Conservation (phyloP, 1,140 invertebrate species). For the Nomia melanderi region DNA sequence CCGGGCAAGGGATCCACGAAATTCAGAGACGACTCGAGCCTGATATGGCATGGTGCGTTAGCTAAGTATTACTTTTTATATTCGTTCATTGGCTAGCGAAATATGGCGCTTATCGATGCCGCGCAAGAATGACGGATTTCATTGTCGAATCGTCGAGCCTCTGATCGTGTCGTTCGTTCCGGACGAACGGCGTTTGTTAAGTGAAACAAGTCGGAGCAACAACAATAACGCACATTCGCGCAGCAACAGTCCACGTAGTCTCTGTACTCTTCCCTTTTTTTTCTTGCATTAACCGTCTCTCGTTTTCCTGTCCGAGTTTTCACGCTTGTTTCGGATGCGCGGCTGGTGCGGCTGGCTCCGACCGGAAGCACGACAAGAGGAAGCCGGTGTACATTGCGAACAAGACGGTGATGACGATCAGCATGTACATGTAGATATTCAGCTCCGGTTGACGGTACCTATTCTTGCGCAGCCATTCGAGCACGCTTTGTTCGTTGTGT, state of each 20-base stretch:
- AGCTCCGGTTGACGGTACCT: slow-evolving; percentile 95
- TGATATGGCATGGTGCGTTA: not conserved
- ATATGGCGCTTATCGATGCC: not conserved
- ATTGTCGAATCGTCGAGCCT: slow-evolving; percentile 27
- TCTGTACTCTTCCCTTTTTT: slow-evolving; percentile 26
- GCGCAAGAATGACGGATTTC: not conserved
- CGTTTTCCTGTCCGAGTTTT: slow-evolving; percentile 55
- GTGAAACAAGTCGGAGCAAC: slow-evolving; percentile 46
- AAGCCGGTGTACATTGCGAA: slow-evolving; percentile 96
- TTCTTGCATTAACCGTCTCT: slow-evolving; percentile 3
- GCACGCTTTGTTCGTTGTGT: slow-evolving; percentile 91
- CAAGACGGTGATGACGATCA: slow-evolving; percentile 91
- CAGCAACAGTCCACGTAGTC: slow-evolving; percentile 45
- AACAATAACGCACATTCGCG: slow-evolving; percentile 42
- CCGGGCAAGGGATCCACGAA: not conserved
- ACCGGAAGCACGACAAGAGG: slow-evolving; percentile 93
- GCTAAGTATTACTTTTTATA: not conserved
- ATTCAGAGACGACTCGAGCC: slow-evolving; percentile 22
- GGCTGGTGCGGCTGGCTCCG: slow-evolving; percentile 81
- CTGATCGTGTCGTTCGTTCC: slow-evolving; percentile 51
- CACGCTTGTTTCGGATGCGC: slow-evolving; percentile 86
- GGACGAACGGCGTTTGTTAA: slow-evolving; percentile 45
- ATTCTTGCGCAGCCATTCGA: slow-evolving; percentile 96
- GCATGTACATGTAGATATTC: slow-evolving; percentile 96
- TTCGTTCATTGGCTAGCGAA: slow-evolving; percentile 42